Conservation (phyloP, 1,140 invertebrate species). For the Heliconius hewitsoni region DNA sequence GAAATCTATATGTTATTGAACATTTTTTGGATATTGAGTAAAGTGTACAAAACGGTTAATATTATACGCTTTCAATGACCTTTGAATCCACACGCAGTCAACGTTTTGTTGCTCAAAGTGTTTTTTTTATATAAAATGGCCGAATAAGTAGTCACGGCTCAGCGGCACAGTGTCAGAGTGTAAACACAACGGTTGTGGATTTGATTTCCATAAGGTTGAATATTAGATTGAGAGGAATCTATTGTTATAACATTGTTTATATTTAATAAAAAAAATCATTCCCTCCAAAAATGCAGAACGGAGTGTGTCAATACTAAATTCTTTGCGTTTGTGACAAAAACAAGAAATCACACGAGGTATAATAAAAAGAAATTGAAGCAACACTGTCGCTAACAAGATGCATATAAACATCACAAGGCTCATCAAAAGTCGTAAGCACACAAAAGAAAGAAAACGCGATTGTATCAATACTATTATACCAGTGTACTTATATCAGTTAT, state of each 20-base stretch:
- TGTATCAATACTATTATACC: not conserved
- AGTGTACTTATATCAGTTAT: not conserved
- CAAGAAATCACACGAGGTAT: not conserved
- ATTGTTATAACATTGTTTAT: too few relatives aligned
- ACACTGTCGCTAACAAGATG: not conserved
- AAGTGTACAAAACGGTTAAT: not conserved
- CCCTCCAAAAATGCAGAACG: too few relatives aligned
- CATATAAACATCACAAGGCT: not conserved
- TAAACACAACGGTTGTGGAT: too few relatives aligned
- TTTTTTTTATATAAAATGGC: too few relatives aligned
- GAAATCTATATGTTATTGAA: not conserved
- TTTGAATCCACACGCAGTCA: conserved; percentile 19
- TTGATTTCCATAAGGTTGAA: too few relatives aligned
- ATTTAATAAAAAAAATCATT: too few relatives aligned
- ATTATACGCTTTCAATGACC: conserved; percentile 29
- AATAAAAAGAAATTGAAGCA: not conserved
- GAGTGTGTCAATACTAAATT: not conserved
- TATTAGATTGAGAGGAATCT: too few relatives aligned
- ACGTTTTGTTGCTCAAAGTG: not conserved
- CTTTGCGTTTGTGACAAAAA: not conserved
- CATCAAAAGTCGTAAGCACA: not conserved
- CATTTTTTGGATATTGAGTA: not conserved
- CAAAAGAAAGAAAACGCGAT: not conserved
- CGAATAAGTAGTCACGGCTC: too few relatives aligned
- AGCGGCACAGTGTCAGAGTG: too few relatives aligned